Conservation (phyloP, 2,888 invertebrate genomes). For the Papilio elwesi region DNA sequence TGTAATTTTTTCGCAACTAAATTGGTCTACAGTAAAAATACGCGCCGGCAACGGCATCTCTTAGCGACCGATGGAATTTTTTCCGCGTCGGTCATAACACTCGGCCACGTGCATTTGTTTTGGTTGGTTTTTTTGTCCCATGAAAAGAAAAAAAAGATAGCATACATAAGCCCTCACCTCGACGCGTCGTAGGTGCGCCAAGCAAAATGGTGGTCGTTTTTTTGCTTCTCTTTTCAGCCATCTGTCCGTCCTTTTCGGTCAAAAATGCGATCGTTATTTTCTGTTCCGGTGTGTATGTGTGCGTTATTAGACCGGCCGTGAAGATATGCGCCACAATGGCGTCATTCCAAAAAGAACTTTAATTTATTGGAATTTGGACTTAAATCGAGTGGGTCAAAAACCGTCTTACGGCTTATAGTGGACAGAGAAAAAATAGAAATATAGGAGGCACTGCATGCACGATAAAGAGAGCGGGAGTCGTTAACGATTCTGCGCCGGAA, state of each 20-base stretch:
- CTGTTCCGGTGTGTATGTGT: conserved; percentile 82
- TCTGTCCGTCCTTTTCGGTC: conserved; percentile 84
- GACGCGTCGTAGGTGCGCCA: conserved; percentile 76
- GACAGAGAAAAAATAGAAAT: conserved; percentile 83
- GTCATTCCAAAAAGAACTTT: conserved; percentile 49
- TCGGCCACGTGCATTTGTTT: conserved; percentile 84
- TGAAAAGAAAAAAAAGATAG: conserved; percentile 70
- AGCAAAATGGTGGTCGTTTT: conserved; percentile 84
- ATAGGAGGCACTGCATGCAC: conserved; percentile 82
- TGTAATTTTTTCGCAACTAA: conserved; percentile 76
- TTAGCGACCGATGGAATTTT: conserved; percentile 76
- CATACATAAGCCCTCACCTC: conserved; percentile 80
- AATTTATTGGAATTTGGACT: conserved; percentile 31
- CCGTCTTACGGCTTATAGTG: conserved; percentile 78
- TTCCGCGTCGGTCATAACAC: conserved; percentile 81
- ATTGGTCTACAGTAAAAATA: conserved; percentile 65
- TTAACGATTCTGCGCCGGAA: conserved; percentile 85
- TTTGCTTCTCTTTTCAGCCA: conserved; percentile 84
- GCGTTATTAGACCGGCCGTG: conserved; percentile 68
- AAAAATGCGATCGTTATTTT: conserved; percentile 85
- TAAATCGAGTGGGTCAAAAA: conserved; percentile 50
- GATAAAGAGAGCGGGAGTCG: conserved; percentile 84
- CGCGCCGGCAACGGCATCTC: conserved; percentile 80
- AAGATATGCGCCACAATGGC: conserved; percentile 62
- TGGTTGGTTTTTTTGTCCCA: conserved; percentile 78